Evolutionary conservation across 2,888 invertebrate species (phyloP).

Genomic region (Proisotoma minuta): DNA sequence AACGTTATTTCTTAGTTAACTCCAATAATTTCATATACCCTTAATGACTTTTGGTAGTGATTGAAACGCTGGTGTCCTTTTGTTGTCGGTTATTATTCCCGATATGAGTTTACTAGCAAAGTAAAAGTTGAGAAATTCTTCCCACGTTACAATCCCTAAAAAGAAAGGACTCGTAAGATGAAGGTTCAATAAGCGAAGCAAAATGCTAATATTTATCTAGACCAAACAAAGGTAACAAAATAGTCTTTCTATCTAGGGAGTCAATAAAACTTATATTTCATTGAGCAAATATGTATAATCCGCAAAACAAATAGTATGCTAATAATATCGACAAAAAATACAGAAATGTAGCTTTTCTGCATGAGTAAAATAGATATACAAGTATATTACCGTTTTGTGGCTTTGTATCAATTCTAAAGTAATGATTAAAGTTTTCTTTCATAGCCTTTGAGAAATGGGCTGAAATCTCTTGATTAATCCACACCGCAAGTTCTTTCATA

Average conservation of each 20-base stretch:
- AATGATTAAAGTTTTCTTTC: constrained; percentile 63
- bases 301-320: too few relatives aligned
- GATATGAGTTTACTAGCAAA: constrained; percentile 61
- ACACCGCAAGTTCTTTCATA: constrained; percentile 61
- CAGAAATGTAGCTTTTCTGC: background rate
- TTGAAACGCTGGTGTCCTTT: constrained; percentile 29
- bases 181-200: background rate
- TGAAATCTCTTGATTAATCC: constrained; percentile 64
- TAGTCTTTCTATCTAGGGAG: background rate
- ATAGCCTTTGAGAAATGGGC: constrained; percentile 66
- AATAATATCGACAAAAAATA: background rate
- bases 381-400: constrained; percentile 59
- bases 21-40: constrained; percentile 17
- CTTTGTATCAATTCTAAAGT: constrained; percentile 62
- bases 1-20: background rate
- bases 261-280: background rate
- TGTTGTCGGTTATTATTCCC: constrained; percentile 30
- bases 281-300: background rate
- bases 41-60: constrained; percentile 29
- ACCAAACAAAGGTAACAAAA: constrained; percentile 7
- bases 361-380: background rate
- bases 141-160: constrained; percentile 67
- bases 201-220: constrained; percentile 12
- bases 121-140: constrained; percentile 72
- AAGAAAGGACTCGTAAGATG: constrained; percentile 1